Evolutionary conservation across 2,797 vertebrate genomes (phyloP).

Genomic region (Buceros bicornis): DNA sequence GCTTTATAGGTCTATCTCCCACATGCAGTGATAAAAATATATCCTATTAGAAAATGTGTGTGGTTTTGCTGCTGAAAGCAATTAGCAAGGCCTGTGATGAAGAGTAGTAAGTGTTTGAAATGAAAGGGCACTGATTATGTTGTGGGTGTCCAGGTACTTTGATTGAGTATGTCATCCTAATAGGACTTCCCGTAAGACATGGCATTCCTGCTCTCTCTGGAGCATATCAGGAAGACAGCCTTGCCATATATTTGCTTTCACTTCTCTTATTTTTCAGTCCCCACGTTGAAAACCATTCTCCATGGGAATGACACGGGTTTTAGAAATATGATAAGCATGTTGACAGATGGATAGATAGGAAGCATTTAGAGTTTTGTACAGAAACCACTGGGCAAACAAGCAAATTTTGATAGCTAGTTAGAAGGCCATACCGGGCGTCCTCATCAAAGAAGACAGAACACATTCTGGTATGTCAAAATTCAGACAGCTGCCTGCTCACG

Average conservation of each 20-base stretch:
- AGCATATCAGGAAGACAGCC: neutral
- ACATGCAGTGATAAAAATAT: neutral
- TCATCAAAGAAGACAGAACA: neutral
- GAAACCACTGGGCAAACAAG: neutral
- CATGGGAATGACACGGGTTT: neutral
- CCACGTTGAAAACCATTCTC: neutral
- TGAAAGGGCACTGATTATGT: neutral
- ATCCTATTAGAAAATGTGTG: neutral
- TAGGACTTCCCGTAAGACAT: neutral
- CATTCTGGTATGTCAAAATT: neutral
- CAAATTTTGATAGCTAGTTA: neutral
- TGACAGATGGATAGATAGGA: neutral
- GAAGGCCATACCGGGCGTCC: neutral
- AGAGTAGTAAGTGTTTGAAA: neutral
- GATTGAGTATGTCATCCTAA: neutral
- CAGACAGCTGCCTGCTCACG: neutral
- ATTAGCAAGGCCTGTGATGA: neutral
- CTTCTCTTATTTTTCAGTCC: neutral
- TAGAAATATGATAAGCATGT: neutral
- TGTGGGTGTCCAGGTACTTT: neutral
- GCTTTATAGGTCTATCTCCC: neutral
- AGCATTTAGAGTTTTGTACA: neutral
- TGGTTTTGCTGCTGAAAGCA: conserved; percentile 3
- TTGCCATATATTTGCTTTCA: neutral
- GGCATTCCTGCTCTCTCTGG: neutral